Conservation (phyloP, 2,797 vertebrate species). For the Phalloptychus januarius region DNA sequence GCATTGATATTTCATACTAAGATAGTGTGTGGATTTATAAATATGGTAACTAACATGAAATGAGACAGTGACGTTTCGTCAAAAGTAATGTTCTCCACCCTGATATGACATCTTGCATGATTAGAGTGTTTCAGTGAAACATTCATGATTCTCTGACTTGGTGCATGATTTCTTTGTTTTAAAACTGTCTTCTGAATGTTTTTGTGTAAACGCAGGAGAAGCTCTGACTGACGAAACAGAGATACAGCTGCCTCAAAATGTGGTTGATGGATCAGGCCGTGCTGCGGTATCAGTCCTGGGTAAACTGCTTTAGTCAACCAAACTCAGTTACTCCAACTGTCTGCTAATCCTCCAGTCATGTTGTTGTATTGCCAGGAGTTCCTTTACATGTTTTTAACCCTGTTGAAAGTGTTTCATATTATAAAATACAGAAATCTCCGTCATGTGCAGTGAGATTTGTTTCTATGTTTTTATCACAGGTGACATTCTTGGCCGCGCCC, state of each 20-base stretch:
- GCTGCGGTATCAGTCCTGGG: slow-evolving; percentile 79
- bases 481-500: slow-evolving; percentile 83
- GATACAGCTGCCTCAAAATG: slow-evolving; percentile 72
- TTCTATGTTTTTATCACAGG: slow-evolving; percentile 67
- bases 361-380: not conserved
- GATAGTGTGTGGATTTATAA: not conserved
- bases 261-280: slow-evolving; percentile 79
- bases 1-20: not conserved
- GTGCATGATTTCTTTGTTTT: not conserved
- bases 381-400: not conserved
- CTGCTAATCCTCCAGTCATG: not conserved
- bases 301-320: slow-evolving; percentile 54
- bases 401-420: not conserved
- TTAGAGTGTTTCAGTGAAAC: not conserved
- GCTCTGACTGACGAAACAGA: slow-evolving; percentile 51
- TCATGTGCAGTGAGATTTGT: not conserved
- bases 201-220: slow-evolving; percentile 49
- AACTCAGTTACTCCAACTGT: not conserved
- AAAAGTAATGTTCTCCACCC: not conserved
- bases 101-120: not conserved
- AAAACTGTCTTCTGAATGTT: slow-evolving; percentile 2
- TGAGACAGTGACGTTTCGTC: not conserved
- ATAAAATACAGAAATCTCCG: not conserved
- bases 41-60: not conserved
- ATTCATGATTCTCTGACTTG: not conserved